Percentiles rank a stretch among this genome's conserved stretches.
phyloP scores from a whole-genome alignment of 2,888 invertebrate genomes.

The Colletes collaris region DNA sequence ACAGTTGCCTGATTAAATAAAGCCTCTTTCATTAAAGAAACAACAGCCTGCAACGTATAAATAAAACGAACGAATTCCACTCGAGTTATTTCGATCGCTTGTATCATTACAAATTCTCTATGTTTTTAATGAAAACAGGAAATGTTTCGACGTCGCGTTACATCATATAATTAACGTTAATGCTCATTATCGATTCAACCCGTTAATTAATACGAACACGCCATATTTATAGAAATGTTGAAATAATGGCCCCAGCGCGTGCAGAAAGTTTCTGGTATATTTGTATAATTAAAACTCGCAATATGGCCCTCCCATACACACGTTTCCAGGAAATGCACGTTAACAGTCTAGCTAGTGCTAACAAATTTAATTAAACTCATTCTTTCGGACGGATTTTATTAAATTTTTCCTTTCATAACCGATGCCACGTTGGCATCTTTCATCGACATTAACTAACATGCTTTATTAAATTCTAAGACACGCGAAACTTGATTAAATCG shows the following conservation, averaged over 20 bases:
- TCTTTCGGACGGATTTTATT: not conserved
- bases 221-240: constrained; percentile 5
- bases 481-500: not conserved
- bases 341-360: not conserved
- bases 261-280: too few relatives aligned
- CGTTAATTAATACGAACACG: constrained; percentile 10
- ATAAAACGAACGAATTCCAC: not conserved
- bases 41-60: not conserved
- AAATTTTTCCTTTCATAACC: constrained; percentile 4
- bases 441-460: not conserved
- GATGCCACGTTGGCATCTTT: not conserved
- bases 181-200: not conserved
- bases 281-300: too few relatives aligned
- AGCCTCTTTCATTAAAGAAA: constrained; percentile 12
- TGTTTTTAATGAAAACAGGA: not conserved
- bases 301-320: too few relatives aligned
- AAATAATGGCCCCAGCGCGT: too few relatives aligned
- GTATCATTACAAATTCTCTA: not conserved
- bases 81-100: not conserved
- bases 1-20: not conserved
- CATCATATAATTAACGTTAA: constrained; percentile 12
- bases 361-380: not conserved
- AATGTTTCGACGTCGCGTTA: not conserved
- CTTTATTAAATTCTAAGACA: not conserved
- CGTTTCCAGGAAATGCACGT: not conserved